These are phyloP conservation scores for Ostrea denselamellosa DNA, from an alignment of 1,140 invertebrate genomes.

Conservation along the genomic window DNA sequence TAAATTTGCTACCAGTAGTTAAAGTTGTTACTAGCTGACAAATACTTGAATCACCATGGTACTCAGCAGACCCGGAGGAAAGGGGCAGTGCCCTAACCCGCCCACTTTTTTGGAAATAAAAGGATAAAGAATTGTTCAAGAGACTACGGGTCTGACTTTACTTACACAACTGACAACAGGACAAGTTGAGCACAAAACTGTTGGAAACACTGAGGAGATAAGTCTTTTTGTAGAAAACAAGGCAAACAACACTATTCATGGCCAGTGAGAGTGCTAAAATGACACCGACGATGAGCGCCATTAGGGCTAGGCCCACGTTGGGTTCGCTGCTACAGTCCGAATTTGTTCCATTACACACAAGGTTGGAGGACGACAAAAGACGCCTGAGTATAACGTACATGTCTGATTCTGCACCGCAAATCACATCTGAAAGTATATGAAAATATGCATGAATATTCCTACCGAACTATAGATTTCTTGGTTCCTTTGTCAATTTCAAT, in stretches of 20 bases:
- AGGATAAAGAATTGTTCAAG: too few species aligned
- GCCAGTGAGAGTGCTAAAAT: slow-evolving; percentile 52
- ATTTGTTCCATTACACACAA: slow-evolving; percentile 26
- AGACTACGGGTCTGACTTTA: background rate
- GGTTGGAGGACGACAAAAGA: slow-evolving; percentile 18
- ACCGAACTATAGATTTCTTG: too few species aligned
- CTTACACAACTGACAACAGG: slow-evolving; percentile 50
- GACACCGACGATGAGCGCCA: slow-evolving; percentile 52
- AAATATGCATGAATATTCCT: background rate
- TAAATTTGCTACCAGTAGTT: background rate
- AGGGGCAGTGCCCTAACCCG: too few species aligned
- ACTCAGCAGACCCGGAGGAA: too few species aligned
- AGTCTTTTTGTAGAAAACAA: slow-evolving; percentile 53
- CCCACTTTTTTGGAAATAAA: too few species aligned
- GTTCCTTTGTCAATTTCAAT: too few species aligned
- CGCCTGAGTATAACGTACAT: slow-evolving; percentile 29
- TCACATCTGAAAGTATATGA: background rate
- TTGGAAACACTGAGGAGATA: slow-evolving; percentile 58
- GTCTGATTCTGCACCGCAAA: background rate
- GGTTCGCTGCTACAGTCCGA: slow-evolving; percentile 20
- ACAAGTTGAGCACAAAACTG: slow-evolving; percentile 50
- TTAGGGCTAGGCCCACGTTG: slow-evolving; percentile 46
- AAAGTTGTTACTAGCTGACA: background rate
- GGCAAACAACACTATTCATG: slow-evolving; percentile 52
- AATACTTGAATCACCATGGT: background rate